phyloP scores from a whole-genome alignment of 2,113 vertebrate species.

The Pteropus alecto region DNA sequence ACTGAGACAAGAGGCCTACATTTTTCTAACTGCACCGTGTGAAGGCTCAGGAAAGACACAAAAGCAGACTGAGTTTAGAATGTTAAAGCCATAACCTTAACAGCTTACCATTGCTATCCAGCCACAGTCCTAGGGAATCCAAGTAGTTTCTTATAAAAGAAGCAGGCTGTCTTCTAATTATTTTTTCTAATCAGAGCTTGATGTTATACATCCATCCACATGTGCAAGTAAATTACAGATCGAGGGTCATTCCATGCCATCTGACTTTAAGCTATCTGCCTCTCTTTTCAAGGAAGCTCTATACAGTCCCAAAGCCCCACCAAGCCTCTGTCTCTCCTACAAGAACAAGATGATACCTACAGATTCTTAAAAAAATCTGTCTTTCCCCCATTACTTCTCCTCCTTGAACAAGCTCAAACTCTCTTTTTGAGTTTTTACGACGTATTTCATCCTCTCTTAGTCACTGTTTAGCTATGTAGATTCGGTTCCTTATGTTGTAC shows the following conservation, averaged over 20 bases:
- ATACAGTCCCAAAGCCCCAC: background rate
- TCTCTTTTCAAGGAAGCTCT: slow-evolving; percentile 6
- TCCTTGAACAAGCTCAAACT: background rate
- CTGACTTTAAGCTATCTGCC: background rate
- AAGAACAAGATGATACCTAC: background rate
- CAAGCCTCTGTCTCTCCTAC: background rate
- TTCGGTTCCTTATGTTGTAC: slow-evolving; percentile 17
- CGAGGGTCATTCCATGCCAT: background rate
- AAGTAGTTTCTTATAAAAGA: background rate
- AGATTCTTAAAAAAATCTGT: background rate
- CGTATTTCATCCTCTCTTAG: background rate
- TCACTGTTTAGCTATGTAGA: background rate
- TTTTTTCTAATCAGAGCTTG: background rate
- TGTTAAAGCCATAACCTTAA: background rate
- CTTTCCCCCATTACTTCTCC: background rate
- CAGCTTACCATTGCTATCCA: background rate
- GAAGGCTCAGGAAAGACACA: background rate
- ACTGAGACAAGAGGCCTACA: background rate
- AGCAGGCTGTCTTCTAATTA: background rate
- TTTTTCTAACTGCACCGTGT: background rate
- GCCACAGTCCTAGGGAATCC: background rate
- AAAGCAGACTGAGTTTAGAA: background rate
- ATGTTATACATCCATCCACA: background rate
- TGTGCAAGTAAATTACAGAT: background rate
- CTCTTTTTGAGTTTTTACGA: background rate